These are phyloP conservation scores for Caenorhabditis zanzibari DNA, from an alignment of 2,888 invertebrate species.

Conservation along the genomic window DNA sequence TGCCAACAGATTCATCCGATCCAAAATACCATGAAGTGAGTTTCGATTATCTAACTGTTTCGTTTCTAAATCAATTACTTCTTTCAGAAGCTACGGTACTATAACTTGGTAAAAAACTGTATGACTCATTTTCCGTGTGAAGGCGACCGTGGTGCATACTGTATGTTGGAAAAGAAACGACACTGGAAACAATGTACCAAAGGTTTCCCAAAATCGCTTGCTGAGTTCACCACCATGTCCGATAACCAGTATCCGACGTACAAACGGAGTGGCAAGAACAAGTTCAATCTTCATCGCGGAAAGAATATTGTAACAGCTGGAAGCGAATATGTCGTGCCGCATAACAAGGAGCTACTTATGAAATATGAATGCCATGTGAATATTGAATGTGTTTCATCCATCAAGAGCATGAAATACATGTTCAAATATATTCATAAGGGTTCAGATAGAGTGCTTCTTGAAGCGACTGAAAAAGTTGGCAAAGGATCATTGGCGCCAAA, in stretches of 20 bases:
- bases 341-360: conserved; percentile 22
- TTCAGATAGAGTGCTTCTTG: conserved; percentile 35
- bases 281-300: not conserved
- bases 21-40: no score
- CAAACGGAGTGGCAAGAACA: not conserved
- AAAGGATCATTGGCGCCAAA: not conserved
- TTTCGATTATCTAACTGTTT: no score
- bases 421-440: conserved; percentile 58
- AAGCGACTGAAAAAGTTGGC: not conserved
- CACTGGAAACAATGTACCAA: conserved; percentile 9
- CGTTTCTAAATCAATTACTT: not conserved
- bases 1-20: not conserved
- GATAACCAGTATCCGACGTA: conserved; percentile 20
- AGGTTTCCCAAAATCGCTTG: conserved; percentile 21
- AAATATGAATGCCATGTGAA: conserved; percentile 29
- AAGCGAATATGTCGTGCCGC: conserved; percentile 22
- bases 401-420: conserved; percentile 40
- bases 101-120: not conserved
- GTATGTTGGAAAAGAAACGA: not conserved
- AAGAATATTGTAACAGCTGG: not conserved
- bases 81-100: conserved; percentile 12
- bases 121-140: not conserved
- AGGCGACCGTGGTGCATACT: not conserved
- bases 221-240: not conserved
- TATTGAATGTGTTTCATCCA: conserved; percentile 27